phyloP scores from a whole-genome alignment of 2,113 vertebrate species.

The Theristicus caerulescens region DNA sequence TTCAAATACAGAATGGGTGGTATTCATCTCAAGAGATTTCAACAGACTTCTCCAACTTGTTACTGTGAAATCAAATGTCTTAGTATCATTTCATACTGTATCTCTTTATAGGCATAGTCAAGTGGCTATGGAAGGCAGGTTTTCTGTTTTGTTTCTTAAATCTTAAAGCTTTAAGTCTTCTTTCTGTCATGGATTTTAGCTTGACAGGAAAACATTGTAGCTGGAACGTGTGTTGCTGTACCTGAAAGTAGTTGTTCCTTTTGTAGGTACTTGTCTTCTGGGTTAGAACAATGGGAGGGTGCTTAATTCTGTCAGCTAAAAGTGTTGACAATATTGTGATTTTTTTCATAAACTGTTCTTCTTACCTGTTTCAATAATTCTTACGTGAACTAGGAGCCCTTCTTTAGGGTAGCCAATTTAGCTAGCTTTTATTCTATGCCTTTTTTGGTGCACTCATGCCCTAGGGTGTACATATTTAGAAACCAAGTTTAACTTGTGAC shows the following conservation, averaged over 20 bases:
- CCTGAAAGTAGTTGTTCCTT: background rate
- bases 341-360: background rate
- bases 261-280: background rate
- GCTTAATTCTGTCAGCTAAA: background rate
- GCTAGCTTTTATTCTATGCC: background rate
- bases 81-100: rapidly evolving
- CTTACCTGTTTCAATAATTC: background rate
- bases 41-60: background rate
- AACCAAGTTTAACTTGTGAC: background rate
- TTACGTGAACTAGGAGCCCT: background rate
- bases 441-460: background rate
- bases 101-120: background rate
- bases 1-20: background rate
- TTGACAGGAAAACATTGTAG: background rate
- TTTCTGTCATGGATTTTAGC: background rate
- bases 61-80: background rate
- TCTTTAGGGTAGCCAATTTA: background rate
- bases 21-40: background rate
- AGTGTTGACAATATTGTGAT: background rate
- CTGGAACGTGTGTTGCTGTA: background rate
- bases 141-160: background rate
- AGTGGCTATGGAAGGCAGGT: background rate
- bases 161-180: background rate
- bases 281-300: background rate
- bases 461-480: background rate